Base-by-base conservation (phyloP, 1,140 invertebrate genomes). In the Halictus rubicundus region DNA sequence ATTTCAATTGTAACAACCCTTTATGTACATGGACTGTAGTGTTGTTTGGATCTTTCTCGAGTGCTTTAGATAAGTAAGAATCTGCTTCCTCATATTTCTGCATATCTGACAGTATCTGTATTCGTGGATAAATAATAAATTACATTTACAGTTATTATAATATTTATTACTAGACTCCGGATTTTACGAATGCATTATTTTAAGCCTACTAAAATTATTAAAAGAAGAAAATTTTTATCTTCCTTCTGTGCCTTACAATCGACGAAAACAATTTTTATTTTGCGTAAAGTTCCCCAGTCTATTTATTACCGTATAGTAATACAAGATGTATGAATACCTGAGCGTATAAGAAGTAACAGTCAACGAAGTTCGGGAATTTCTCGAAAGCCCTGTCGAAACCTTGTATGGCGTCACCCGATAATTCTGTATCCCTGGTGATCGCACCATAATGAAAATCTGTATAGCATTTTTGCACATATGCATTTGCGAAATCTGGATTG, bases 391-490 rank as follows among this genome's bases (percentile, higher is more conserved):
- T 91, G 87, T 97, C 95, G 92, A 99, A 98, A 49, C 95, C 94
- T 78, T 94, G 92, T 83, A 97, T 94, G 0, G 95, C 95, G 84
- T 94, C 89, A 87, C 94, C 94, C 73, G 96, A 92, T 88, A 94
- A 91, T 87, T 87, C 88, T 82, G 94, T 89, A 90, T 96, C 94
- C 92, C 95, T 92, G 2, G 90, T 89, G 25, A 92, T 78, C 42
- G 94, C 88, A 6, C 95, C 95, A 89, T 95, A 94, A 88, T 96
- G 95, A 89, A 97, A 98, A 89, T 97, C 95, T 42, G 96, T 95
- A 90, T 97, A 98, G 87, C 96, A 96, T 90, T 98, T 98, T 90
- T 99, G 98, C 60, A 98, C 96, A 89, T 95, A 95, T 23, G 97
- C 96, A 86, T 98, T 96, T 14, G 96, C 95, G 91, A 97, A 98